These are phyloP conservation scores for Ichneumoninae sp. DNA, from an alignment of 2,888 invertebrate species.

Conservation along the genomic window DNA sequence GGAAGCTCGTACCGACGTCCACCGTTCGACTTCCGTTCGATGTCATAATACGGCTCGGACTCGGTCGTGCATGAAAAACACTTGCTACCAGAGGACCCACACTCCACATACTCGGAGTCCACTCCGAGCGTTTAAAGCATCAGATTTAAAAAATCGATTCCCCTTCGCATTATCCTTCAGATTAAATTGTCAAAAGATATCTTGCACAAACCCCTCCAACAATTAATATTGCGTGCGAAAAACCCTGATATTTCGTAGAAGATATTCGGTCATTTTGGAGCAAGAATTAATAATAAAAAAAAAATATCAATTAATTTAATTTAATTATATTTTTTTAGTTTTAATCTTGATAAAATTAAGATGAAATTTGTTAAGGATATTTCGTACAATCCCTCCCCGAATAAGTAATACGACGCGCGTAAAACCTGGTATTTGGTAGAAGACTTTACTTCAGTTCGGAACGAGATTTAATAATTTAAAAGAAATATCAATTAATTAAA, in stretches of 20 bases:
- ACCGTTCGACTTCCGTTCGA: slow-evolving; percentile 9
- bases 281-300: not conserved
- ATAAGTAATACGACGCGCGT: too few species aligned
- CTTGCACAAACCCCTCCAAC: not conserved
- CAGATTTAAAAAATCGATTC: not conserved
- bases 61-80: slow-evolving; percentile 9
- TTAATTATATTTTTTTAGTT: not conserved
- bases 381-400: not conserved
- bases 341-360: not conserved
- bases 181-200: not conserved
- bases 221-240: not conserved
- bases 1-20: not conserved
- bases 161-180: not conserved
- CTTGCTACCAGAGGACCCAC: not conserved
- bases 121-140: not conserved
- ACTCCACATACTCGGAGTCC: not conserved
- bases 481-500: not conserved
- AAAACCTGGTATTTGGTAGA: not conserved
- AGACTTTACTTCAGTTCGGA: too few species aligned
- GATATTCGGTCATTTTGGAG: not conserved
- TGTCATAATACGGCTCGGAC: slow-evolving; percentile 9
- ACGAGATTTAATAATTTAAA: not conserved
- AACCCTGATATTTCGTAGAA: not conserved
- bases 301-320: not conserved
- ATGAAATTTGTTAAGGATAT: not conserved